Evolutionary conservation across 2,888 invertebrate genomes (phyloP), one percentile per base, ranked within the genome.

Genomic region (Perizoma affinitatum): DNA sequence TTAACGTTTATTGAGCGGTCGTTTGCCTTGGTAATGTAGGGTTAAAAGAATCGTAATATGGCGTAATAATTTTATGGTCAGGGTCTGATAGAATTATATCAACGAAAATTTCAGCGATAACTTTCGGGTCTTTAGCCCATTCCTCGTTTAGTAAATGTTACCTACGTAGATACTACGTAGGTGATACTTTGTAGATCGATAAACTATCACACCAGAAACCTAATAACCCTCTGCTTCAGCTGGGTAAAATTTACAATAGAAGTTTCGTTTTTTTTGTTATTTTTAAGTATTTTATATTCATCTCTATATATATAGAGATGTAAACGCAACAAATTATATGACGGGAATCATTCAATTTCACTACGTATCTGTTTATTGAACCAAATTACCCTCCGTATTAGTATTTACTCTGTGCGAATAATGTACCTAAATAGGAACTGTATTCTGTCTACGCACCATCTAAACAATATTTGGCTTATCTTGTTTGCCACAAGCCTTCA

Each of bases 331-430:
- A 46, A 8, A 35, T 10, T 51, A 42, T 51, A 43, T 71, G 63
- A 60, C 56, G 66, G 62, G 65, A 55, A 55, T 67, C 61, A 67
- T 70, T 67, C 67, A 66, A 69, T 68, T 70, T 62, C 59, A 60
- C 58, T 62, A 57, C 56, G 44, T 59, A 54, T 60, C 45, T 66
- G 58, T 67, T 66, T 66, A 61, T 62, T 41, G 58, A 52, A 22
- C 43, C 50, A 48, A 49, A 8, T 40, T 7, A 5, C 9, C 38
- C 40, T 22, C 1, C 34, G 9, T 3, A 6, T 9, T 4, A 4
- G 5, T n/a, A 34, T 22, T 22, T 44, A 44, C 5, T 22, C 44
- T 7, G 6, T 44, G 6, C 44, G 38, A 7, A 38, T 38, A 7
- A 38, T 6, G 7, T 3, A 38, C 5, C 7, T 42, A n/a, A n/a